Base-by-base conservation (phyloP, 2,797 vertebrate species). In the Takifugu ocellatus region DNA sequence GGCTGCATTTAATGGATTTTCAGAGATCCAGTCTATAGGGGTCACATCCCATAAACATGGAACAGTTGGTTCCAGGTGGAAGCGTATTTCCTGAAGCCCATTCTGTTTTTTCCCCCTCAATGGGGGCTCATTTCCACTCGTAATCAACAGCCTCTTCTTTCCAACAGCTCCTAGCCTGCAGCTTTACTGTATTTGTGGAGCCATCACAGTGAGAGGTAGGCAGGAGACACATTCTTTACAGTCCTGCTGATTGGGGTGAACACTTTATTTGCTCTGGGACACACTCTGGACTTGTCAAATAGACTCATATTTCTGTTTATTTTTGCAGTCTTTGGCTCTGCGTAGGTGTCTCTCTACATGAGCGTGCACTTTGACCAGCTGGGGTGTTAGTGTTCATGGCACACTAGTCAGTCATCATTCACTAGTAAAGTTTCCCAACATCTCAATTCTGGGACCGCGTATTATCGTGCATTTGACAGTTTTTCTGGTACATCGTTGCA, bases 181-280 rank as follows among this genome's bases (percentile, higher is more conserved):
- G 81, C 83, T 78, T 73, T 74, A 9, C 70, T 80, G 72, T 86
- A 81, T 88, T 87, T 87, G 83, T 89, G 85, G 82, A 89, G 81
- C 79, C 82, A 0, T 80, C 81, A 54, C 83, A 84, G 83, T 80
- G 59, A 81, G 78, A 66, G 79, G 77, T 81, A 73, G 49, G 73
- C 69, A 84, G 79, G 80, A 82, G 78, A 68, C 69, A 70, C 74
- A 79, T 77, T 85, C 78, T 87, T 85, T 66, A 75, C 65, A 70
- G 71, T 44, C 67, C 71, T 24, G 60, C 76, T 85, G 84, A 88
- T 82, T 81, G 66, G 74, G 72, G 63, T 0, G 27, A 74, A 54
- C 55, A 16, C 78, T 84, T 83, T 88, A 84, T 88, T 88, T 86
- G 70, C 78, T 81, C 80, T 81, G 66, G 66, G 67, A 80, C 72